Evolutionary conservation across 2,113 vertebrate genomes (phyloP).

Genomic region (Marmota monax): DNA sequence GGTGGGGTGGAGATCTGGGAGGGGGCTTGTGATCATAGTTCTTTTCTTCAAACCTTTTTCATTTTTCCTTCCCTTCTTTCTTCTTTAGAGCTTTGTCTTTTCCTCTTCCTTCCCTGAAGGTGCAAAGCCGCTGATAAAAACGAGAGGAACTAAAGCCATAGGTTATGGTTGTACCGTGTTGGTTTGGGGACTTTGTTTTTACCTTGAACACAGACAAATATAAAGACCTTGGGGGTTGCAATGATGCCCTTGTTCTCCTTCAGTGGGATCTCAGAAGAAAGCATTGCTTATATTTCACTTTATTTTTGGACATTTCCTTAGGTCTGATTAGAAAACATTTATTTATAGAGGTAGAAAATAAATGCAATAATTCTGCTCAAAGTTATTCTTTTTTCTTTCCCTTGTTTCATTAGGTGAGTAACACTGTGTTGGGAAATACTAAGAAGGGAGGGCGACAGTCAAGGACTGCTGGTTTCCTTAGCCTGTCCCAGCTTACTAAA

Average conservation of each 20-base stretch:
- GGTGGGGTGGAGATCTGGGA: background rate
- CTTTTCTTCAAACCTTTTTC: background rate
- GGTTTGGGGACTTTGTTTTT: background rate
- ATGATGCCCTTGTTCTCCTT: background rate
- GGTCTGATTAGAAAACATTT: background rate
- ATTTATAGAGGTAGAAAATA: background rate
- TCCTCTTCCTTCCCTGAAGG: background rate
- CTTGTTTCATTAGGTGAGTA: background rate
- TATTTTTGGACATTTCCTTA: background rate
- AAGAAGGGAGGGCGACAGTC: background rate
- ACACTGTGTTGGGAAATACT: background rate
- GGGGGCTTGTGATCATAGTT: background rate
- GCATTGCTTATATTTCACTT: background rate
- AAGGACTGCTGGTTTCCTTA: background rate
- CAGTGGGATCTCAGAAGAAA: background rate
- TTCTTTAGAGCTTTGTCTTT: background rate
- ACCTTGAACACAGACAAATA: background rate
- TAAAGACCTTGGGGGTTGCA: background rate
- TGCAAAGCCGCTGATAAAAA: background rate
- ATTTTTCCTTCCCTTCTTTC: background rate
- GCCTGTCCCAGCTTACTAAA: background rate
- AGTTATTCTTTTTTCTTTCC: background rate
- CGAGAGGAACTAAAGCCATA: background rate
- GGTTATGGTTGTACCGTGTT: background rate
- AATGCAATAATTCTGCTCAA: background rate